Base-by-base conservation (phyloP, 2,797 vertebrate species). In the Hypotaenidia philippensis region DNA sequence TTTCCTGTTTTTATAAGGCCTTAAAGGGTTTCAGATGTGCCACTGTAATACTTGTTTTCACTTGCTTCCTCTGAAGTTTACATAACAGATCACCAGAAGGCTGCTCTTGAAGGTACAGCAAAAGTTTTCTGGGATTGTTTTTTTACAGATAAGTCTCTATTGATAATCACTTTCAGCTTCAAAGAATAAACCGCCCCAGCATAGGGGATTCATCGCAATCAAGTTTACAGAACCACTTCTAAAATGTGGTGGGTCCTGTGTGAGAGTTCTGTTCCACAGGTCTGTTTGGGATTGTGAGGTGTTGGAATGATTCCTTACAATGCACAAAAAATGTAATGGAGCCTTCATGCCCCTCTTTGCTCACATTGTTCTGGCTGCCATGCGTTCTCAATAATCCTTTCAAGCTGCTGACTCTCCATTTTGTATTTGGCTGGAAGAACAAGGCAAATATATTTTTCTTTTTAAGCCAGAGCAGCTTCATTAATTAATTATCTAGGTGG, bases 391-490 rank as follows among this genome's bases (percentile, higher is more conserved):
- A 26, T 89, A 84, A 80, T 93, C 89, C 75, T 52, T 45, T 77
- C 59, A 57, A 66, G 83, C 92, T 97, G 91, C 96, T 97, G 94
- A 74, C 84, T 96, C 64, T 79, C 76, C 63, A 12, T 17, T 96
- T 94, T 92, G 40, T 84, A 41, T 88, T 90, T 96, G 90, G 64
- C 94, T 81, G 83, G 50, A 82, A 76, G 76, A 94, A 55, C 88
- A 59, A 76, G 82, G 56, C 77, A 47, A 45, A 44, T 44, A 81
- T 25, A 12, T 27, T 92, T 90, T 75, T 60, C 50, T 86, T 83
- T 78, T 57, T 34, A 53, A 61, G 88, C 31, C 50, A 15, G 89
- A 10, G 70, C 65, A 89, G 87, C 83, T 92, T 69, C 2, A 5
- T 57, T 91, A 78, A 91, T 70, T 88, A 32, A 18, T 19, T 61